phyloP scores from a whole-genome alignment of 2,888 invertebrate genomes.

The Amiota minor region DNA sequence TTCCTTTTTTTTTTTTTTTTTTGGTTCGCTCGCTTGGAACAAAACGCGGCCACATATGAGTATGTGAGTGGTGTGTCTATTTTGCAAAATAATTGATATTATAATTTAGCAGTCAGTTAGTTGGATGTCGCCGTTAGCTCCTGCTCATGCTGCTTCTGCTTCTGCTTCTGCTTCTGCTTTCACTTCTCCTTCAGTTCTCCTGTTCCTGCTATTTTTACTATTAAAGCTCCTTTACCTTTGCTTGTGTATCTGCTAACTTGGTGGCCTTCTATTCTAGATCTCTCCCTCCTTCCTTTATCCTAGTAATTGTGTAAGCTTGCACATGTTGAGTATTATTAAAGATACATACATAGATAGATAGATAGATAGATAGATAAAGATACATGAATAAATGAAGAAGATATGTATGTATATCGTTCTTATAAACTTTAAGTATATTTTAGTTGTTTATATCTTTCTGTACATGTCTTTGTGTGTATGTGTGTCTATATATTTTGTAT shows the following conservation, averaged over 20 bases:
- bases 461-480: slow-evolving; percentile 27
- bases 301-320: neutral
- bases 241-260: slow-evolving; percentile 29
- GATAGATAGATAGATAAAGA: slow-evolving; percentile 22
- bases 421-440: neutral
- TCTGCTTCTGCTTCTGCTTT: slow-evolving; percentile 18
- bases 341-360: slow-evolving; percentile 34
- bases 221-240: slow-evolving; percentile 23
- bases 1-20: no score
- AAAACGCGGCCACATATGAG: neutral
- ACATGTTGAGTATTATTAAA: slow-evolving; percentile 7
- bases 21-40: no score
- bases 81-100: slow-evolving; percentile 51
- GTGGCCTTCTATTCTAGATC: neutral
- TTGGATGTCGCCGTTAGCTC: neutral
- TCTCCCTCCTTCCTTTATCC: no score
- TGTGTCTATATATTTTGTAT: slow-evolving; percentile 41
- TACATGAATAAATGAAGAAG: neutral
- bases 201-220: neutral
- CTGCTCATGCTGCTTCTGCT: slow-evolving; percentile 15
- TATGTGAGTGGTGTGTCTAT: slow-evolving; percentile 28
- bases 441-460: slow-evolving; percentile 10
- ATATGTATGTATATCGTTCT: slow-evolving; percentile 8
- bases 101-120: slow-evolving; percentile 45
- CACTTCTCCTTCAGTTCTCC: slow-evolving; percentile 3